Base-by-base conservation (phyloP, 2,797 vertebrate genomes). In the Tadarida brasiliensis region DNA sequence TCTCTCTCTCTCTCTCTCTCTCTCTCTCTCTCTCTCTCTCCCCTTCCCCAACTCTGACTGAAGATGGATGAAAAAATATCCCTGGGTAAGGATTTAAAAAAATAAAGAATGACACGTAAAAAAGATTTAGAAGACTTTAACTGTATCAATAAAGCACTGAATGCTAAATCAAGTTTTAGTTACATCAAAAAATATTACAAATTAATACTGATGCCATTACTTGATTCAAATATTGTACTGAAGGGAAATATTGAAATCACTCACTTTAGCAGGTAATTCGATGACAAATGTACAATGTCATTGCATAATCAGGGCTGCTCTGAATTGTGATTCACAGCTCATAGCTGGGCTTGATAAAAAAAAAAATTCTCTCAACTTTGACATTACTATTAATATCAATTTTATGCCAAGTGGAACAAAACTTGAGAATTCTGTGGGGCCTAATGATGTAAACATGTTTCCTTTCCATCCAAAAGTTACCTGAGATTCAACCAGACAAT, bases 221-320 rank as follows among this genome's bases (percentile, higher is more conserved):
- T 74, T 87, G 17, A 28, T 51, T 91, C 51, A 77, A 77, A 94
- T 67, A 83, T 4, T 90, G 19, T 47, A 78, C 51, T 78, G 76
- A 96, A 74, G 67, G 67, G 93, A 94, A 71, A 85, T 71, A 81
- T 26, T 78, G 28, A 92, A 90, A 93, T 85, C 9, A 1, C 49
- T 91, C 61, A 67, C n/a, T 35, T 91, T 22, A 96, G 63, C 30
- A 87, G n/a, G 73, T 65, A 96, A 94, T 90, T 96, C 71, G 89
- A 33, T 96, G 96, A 96, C 17, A 92, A 96, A 97, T 83, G 73
- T 35, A n/a, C 19, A n/a, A 85, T 90, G 91, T 92, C 47, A 91
- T 87, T 61, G n/a, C 90, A 4, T 88, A 87, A 96, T 90, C 94
- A 61, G 92, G 85, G 35, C 63, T 86, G 51, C 63, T 89, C 51